Conservation (phyloP, 2,113 vertebrate genomes). For the Crotalus helleri region DNA sequence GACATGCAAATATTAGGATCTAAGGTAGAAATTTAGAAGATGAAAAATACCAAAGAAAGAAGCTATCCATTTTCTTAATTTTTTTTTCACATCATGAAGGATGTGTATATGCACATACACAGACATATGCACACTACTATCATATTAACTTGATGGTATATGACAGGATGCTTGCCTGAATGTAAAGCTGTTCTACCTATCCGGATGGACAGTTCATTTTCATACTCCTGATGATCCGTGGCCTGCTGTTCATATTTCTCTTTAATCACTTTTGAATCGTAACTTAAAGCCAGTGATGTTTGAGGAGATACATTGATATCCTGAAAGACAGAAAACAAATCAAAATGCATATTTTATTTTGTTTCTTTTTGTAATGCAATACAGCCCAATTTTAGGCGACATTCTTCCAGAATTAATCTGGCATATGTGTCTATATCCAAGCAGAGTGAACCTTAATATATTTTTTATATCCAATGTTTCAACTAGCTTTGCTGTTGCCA, state of each 20-base stretch:
- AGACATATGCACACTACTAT: background rate
- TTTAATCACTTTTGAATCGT: conserved; percentile 66
- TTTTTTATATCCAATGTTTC: background rate
- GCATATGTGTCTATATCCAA: background rate
- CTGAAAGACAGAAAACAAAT: conserved; percentile 67
- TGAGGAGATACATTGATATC: conserved; percentile 75
- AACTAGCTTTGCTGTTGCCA: background rate
- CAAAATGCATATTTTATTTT: background rate
- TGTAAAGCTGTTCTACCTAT: conserved; percentile 88
- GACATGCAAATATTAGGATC: conserved; percentile 13
- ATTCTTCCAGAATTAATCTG: background rate
- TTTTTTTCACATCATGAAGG: background rate
- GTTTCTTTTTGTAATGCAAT: too few species aligned
- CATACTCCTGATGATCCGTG: background rate
- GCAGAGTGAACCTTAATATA: background rate
- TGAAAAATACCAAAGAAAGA: background rate
- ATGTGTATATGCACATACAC: background rate
- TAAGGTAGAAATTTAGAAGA: conserved; percentile 41
- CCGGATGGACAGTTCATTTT: conserved; percentile 83
- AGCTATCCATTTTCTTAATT: background rate
- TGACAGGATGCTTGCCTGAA: conserved; percentile 90
- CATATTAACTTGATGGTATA: conserved; percentile 60
- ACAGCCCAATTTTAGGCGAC: background rate
- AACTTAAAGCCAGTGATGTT: conserved; percentile 69
- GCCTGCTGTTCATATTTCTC: conserved; percentile 67